These are phyloP conservation scores for Falco concolor DNA, from an alignment of 2,797 vertebrate species.

Conservation along the genomic window DNA sequence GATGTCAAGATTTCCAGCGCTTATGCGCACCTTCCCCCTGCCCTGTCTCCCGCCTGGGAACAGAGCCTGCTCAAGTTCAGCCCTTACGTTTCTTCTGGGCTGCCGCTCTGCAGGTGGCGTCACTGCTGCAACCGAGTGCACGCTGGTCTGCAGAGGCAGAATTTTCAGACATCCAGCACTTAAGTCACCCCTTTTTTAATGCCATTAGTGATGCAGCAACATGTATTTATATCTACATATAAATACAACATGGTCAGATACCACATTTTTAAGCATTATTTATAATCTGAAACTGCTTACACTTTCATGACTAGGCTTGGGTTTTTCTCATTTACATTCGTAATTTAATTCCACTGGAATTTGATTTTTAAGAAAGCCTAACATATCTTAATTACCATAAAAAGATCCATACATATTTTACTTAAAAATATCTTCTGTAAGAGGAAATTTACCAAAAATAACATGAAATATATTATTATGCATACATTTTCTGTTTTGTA, in stretches of 20 bases:
- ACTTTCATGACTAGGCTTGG: slow-evolving; percentile 22
- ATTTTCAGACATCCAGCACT: background rate
- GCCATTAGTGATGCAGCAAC: slow-evolving; percentile 42
- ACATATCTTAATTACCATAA: slow-evolving; percentile 45
- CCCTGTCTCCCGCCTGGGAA: rapidly evolving
- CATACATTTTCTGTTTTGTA: slow-evolving; percentile 33
- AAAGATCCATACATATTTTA: slow-evolving; percentile 57
- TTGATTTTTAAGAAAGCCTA: slow-evolving; percentile 47
- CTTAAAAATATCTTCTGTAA: slow-evolving; percentile 69
- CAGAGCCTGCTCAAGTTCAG: background rate
- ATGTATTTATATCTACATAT: slow-evolving; percentile 46
- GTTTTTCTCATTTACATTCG: slow-evolving; percentile 54
- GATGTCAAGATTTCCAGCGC: background rate
- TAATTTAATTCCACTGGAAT: slow-evolving; percentile 61
- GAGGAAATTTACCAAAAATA: slow-evolving; percentile 70
- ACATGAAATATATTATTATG: slow-evolving; percentile 65
- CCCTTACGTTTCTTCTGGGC: rapidly evolving
- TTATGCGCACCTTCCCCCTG: background rate
- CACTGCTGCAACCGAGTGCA: background rate
- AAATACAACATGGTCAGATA: slow-evolving; percentile 50
- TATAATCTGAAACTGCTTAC: slow-evolving; percentile 46
- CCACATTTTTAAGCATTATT: slow-evolving; percentile 33
- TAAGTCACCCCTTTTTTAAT: slow-evolving; percentile 22
- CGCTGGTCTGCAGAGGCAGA: background rate
- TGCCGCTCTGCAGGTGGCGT: background rate